A percentile compares a stretch with the other conserved stretches of the same genome.
Conservation (phyloP, 2,888 invertebrate species). For the Calephelis perditalis region DNA sequence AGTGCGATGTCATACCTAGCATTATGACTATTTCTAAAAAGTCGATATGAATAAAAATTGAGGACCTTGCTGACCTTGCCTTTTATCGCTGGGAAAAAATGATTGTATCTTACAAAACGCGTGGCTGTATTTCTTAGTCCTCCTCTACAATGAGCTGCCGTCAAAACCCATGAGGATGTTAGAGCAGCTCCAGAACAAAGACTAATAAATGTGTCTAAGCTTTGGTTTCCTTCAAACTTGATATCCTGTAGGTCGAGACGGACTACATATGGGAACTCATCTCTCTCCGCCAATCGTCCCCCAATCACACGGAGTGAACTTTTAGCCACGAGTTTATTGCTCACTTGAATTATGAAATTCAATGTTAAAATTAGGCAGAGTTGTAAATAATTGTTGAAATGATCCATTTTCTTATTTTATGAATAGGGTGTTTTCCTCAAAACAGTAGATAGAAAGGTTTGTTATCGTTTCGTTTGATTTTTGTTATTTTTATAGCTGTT, state of each 20-base stretch:
- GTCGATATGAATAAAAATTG: not conserved
- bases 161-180: conserved; percentile 15
- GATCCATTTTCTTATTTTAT: no score
- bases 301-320: conserved; percentile 13
- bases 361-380: no score
- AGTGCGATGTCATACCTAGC: conserved; percentile 1
- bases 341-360: no score
- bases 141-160: conserved; percentile 18
- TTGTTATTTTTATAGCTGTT: no score
- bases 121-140: no score
- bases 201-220: not conserved
- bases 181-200: conserved; percentile 16
- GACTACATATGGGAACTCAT: conserved; percentile 5
- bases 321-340: not conserved
- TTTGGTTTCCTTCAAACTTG: not conserved
- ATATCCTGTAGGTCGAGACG: not conserved
- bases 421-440: no score
- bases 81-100: conserved; percentile 4
- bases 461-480: no score
- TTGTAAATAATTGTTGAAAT: no score
- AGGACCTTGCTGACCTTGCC: conserved; percentile 8
- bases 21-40: not conserved
- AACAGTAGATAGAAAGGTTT: no score
- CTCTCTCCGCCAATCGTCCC: conserved; percentile 3
- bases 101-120: conserved; percentile 12